A percentile compares a stretch with the other conserved stretches of the same genome.
phyloP scores from a whole-genome alignment of 2,113 vertebrate species.

The Scomber japonicus region DNA sequence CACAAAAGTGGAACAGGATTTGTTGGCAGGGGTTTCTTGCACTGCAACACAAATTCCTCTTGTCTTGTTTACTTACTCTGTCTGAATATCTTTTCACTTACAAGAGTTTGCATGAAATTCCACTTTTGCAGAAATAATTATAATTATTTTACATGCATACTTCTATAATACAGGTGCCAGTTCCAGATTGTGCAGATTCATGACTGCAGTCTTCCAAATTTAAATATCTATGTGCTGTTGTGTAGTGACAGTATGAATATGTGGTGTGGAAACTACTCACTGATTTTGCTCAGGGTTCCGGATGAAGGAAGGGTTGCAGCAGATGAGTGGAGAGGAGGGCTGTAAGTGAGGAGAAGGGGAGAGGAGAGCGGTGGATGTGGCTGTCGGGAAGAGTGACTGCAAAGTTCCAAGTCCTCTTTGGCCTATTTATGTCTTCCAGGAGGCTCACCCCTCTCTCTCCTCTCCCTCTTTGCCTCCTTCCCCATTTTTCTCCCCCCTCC shows the following conservation, averaged over 20 bases:
- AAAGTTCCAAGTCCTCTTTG: constrained; percentile 78
- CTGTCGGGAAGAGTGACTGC: constrained; percentile 89
- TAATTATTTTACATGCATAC: constrained; percentile 2
- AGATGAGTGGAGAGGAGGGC: constrained; percentile 69
- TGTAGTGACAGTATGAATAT: constrained; percentile 15
- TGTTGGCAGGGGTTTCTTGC: background rate
- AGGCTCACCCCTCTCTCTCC: constrained; percentile 78
- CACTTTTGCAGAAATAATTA: background rate
- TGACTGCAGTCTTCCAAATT: background rate
- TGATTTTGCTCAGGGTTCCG: constrained; percentile 63
- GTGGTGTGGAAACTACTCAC: constrained; percentile 76
- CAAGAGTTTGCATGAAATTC: background rate
- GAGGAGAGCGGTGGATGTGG: constrained; percentile 83
- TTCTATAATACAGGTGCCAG: constrained; percentile 1
- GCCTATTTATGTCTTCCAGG: constrained; percentile 88
- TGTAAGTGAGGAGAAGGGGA: constrained; percentile 71
- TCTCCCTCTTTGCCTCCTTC: constrained; percentile 82
- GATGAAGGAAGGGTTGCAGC: constrained; percentile 72
- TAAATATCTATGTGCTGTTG: background rate
- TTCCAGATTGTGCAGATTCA: constrained; percentile 1
- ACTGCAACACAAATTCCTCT: background rate
- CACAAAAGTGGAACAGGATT: background rate
- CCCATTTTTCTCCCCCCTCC: constrained; percentile 54
- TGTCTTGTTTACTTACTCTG: background rate
- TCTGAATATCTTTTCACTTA: background rate